phyloP scores from a whole-genome alignment of 1,140 invertebrate genomes.

The Asobara japonica region DNA sequence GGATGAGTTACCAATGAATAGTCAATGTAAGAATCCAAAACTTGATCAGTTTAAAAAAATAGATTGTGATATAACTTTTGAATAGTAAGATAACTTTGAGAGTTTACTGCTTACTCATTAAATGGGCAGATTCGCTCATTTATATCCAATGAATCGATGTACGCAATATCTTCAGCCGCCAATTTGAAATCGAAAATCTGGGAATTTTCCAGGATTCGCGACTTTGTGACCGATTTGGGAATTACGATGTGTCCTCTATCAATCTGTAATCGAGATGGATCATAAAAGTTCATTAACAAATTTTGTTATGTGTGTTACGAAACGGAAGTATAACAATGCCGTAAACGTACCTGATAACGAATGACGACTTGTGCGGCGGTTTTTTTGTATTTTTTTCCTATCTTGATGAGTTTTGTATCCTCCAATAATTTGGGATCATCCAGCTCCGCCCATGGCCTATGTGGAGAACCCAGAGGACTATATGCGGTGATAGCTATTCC shows the following conservation, averaged over 20 bases:
- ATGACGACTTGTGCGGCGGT: constrained; percentile 75
- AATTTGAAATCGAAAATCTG: constrained; percentile 71
- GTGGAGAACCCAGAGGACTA: constrained; percentile 74
- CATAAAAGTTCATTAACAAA: background rate
- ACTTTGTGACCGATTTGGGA: constrained; percentile 75
- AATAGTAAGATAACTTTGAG: too few relatives aligned
- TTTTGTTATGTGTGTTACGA: background rate
- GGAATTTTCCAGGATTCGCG: constrained; percentile 69
- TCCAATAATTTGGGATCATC: constrained; percentile 74
- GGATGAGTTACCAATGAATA: too few relatives aligned
- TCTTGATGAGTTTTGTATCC: constrained; percentile 71
- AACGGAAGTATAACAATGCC: background rate
- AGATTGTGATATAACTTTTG: too few relatives aligned
- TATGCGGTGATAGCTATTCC: constrained; percentile 77
- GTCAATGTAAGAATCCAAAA: too few relatives aligned
- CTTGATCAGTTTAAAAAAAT: too few relatives aligned
- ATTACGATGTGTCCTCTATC: constrained; percentile 82
- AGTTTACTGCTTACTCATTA: constrained; percentile 48
- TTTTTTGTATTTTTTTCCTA: constrained; percentile 77
- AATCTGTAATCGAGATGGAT: constrained; percentile 63
- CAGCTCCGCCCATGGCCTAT: constrained; percentile 76
- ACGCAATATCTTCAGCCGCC: constrained; percentile 54
- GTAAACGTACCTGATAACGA: constrained; percentile 64
- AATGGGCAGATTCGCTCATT: constrained; percentile 48
- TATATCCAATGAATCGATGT: constrained; percentile 57